Conservation (phyloP, 2,888 invertebrate species). For the Ochropleura leucogaster region DNA sequence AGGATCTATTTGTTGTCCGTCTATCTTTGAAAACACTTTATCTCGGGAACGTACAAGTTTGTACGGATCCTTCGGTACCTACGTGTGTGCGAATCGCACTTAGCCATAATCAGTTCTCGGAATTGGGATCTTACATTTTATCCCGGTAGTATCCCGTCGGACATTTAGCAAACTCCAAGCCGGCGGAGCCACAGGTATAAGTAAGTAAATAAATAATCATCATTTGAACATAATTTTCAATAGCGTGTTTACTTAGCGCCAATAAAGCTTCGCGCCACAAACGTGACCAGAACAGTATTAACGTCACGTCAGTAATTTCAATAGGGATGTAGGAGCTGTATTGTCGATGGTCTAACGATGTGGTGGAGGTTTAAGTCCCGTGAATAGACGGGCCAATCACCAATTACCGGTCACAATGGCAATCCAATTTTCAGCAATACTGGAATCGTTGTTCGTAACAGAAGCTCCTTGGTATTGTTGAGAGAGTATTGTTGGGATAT, state of each 20-base stretch:
- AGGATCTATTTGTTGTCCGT: too few relatives aligned
- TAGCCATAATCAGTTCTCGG: too few relatives aligned
- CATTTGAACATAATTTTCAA: too few relatives aligned
- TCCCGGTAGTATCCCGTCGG: too few relatives aligned
- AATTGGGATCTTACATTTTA: too few relatives aligned
- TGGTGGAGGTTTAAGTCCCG: constrained; percentile 26
- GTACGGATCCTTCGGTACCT: too few relatives aligned
- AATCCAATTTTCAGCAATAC: constrained; percentile 42
- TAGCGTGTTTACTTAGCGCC: background rate
- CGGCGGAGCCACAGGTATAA: too few relatives aligned
- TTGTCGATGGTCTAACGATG: constrained; percentile 11
- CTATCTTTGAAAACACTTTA: too few relatives aligned
- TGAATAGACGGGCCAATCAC: constrained; percentile 47
- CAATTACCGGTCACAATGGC: constrained; percentile 53
- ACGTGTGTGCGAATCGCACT: too few relatives aligned
- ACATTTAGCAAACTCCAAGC: too few relatives aligned
- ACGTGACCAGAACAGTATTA: constrained; percentile 1
- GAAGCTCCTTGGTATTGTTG: constrained; percentile 17
- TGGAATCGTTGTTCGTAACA: constrained; percentile 26
- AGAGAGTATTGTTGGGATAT: constrained; percentile 16
- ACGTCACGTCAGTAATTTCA: constrained; percentile 17
- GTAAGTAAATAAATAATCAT: background rate
- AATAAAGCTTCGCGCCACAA: background rate
- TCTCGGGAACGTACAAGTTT: too few relatives aligned
- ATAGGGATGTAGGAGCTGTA: constrained; percentile 12